Conservation (phyloP, 2,888 invertebrate genomes). For the Scaptomyza reducta region DNA sequence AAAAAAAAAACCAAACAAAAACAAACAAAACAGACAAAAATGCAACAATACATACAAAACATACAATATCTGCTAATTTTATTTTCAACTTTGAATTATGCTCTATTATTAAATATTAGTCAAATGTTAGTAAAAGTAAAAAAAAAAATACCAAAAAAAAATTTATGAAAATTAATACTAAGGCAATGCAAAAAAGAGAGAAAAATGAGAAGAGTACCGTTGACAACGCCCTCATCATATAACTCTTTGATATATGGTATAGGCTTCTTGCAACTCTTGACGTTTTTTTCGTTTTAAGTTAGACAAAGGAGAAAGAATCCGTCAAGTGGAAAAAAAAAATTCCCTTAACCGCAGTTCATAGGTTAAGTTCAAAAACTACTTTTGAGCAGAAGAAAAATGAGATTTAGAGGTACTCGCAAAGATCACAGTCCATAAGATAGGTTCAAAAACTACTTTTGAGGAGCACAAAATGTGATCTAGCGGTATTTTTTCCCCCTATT, state of each 20-base stretch:
- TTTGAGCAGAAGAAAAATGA: no score
- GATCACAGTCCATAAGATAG: no score
- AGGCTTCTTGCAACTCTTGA: not conserved
- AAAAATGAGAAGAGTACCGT: constrained; percentile 19
- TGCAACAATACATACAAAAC: constrained; percentile 54
- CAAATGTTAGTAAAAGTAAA: constrained; percentile 63
- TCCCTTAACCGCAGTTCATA: no score
- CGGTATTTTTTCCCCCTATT: no score
- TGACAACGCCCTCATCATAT: constrained; percentile 28
- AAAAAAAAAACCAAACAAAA: constrained; percentile 33
- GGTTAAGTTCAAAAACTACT: no score
- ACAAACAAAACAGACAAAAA: constrained; percentile 48
- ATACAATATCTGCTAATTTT: constrained; percentile 74
- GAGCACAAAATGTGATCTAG: no score
- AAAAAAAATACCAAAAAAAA: not conserved
- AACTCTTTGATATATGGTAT: not conserved
- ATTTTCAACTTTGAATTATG: constrained; percentile 74
- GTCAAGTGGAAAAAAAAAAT: no score
- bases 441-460: no score
- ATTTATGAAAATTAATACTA: constrained; percentile 27
- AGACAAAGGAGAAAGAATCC: no score
- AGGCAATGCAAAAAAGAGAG: constrained; percentile 35
- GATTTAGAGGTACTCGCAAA: no score
- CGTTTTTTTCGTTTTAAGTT: no score
- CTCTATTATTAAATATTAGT: constrained; percentile 75